A percentile compares a stretch with the other conserved stretches of the same genome.
Evolutionary conservation across 2,113 vertebrate genomes (phyloP).

Genomic region (Haemorhous mexicanus): DNA sequence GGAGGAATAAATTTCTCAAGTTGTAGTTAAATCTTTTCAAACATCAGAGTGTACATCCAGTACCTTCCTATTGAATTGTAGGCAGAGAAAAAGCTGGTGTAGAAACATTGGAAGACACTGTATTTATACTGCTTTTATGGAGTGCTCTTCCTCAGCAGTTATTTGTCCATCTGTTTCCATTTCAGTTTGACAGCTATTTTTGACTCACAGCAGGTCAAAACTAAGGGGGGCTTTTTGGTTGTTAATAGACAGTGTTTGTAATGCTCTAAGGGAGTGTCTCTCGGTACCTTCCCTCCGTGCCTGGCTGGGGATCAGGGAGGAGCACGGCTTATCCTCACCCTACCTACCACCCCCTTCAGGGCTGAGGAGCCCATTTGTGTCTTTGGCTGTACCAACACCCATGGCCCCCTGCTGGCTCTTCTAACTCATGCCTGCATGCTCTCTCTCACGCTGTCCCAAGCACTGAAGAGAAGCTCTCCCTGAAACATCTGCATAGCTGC

Average conservation of each 20-base stretch:
- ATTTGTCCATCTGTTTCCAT: background rate
- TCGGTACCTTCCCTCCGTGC: fast-evolving
- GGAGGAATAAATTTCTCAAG: background rate
- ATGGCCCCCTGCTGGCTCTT: background rate
- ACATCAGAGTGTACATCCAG: background rate
- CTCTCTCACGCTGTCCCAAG: background rate
- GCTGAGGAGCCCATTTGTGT: background rate
- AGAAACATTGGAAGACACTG: background rate
- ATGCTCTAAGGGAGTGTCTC: background rate
- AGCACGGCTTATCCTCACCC: background rate
- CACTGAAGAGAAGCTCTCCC: background rate
- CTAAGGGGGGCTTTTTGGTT: background rate
- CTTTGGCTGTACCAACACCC: background rate
- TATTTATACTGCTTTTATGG: background rate
- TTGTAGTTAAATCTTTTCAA: background rate
- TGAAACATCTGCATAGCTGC: background rate
- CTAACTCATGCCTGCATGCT: background rate
- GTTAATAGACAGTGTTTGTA: background rate
- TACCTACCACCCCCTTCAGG: background rate
- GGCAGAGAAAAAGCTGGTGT: background rate
- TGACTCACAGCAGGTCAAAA: background rate
- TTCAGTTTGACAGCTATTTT: background rate
- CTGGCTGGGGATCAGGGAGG: background rate
- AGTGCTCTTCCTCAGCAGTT: background rate
- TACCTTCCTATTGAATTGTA: background rate